These are phyloP conservation scores for Cyprinodon brontotheroides DNA, from an alignment of 2,113 vertebrate species.

Conservation along the genomic window DNA sequence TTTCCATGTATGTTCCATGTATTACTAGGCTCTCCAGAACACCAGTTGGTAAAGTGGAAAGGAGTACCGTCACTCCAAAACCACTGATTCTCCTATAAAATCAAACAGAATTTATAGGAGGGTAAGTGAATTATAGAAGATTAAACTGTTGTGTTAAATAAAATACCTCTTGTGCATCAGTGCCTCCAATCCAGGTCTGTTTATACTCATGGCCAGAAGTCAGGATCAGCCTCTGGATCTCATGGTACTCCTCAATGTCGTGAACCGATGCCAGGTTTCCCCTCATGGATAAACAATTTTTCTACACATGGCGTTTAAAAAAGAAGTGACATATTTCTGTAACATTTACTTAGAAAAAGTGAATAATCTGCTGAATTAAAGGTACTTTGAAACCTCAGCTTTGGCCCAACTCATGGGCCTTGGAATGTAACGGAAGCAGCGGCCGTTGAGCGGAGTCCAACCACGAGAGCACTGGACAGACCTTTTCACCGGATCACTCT, in stretches of 20 bases:
- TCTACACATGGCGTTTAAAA: neutral
- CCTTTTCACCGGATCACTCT: no score
- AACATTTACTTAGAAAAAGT: no score
- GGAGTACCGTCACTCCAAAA: neutral
- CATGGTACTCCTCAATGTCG: neutral
- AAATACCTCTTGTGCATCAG: no score
- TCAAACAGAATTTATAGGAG: neutral
- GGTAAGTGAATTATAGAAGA: neutral
- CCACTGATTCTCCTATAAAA: neutral
- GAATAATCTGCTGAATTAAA: neutral
- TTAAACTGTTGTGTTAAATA: neutral
- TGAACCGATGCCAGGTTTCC: slow-evolving; percentile 2
- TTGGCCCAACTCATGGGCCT: neutral
- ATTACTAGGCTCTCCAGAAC: neutral
- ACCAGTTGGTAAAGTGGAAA: neutral
- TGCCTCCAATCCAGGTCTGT: no score
- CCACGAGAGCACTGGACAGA: no score
- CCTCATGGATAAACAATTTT: neutral
- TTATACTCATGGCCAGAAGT: no score
- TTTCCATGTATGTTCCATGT: no score
- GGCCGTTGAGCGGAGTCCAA: neutral
- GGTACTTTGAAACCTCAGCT: neutral
- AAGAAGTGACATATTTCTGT: neutral
- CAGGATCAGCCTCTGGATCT: no score
- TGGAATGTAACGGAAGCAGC: neutral